phyloP scores from a whole-genome alignment of 2,113 vertebrate species.

The Leptobrachium leishanense region DNA sequence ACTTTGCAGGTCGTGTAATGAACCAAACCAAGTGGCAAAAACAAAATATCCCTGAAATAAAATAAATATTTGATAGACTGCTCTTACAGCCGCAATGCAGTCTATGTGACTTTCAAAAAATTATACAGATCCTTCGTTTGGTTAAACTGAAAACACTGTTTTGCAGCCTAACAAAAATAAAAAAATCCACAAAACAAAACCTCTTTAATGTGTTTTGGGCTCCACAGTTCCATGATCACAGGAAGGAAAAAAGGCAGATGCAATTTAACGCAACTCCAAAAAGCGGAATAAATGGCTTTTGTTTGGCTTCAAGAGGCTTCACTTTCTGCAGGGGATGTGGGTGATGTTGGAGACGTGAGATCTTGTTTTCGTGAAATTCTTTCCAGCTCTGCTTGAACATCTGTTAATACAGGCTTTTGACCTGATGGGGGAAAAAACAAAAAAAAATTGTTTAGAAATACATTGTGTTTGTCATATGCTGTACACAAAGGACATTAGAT shows the following conservation, averaged over 20 bases:
- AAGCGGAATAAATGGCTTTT: slow-evolving; percentile 66
- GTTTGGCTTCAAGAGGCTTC: slow-evolving; percentile 91
- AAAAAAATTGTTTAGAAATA: background rate
- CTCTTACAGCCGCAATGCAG: too few relatives aligned
- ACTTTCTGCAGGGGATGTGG: slow-evolving; percentile 82
- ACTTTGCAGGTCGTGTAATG: slow-evolving; percentile 1
- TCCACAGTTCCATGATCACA: slow-evolving; percentile 70
- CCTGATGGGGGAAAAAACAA: slow-evolving; percentile 64
- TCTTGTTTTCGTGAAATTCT: slow-evolving; percentile 93
- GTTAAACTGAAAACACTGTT: too few relatives aligned
- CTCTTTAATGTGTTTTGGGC: slow-evolving; percentile 53
- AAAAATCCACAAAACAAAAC: background rate
- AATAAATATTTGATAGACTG: too few relatives aligned
- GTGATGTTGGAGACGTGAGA: slow-evolving; percentile 77
- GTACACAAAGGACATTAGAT: too few relatives aligned
- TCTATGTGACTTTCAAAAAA: too few relatives aligned
- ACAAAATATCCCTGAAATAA: too few relatives aligned
- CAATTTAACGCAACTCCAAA: slow-evolving; percentile 67
- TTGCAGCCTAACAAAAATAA: slow-evolving; percentile 13
- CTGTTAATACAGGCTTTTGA: slow-evolving; percentile 92
- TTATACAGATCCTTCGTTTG: too few relatives aligned
- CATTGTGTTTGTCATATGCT: too few relatives aligned
- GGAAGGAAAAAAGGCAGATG: slow-evolving; percentile 74
- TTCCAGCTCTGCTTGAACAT: slow-evolving; percentile 95
- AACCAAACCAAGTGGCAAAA: background rate